Evolutionary conservation across 2,888 invertebrate genomes (phyloP), one percentile per base, ranked within the genome.

Genomic region (Willowsia nigromaculata): DNA sequence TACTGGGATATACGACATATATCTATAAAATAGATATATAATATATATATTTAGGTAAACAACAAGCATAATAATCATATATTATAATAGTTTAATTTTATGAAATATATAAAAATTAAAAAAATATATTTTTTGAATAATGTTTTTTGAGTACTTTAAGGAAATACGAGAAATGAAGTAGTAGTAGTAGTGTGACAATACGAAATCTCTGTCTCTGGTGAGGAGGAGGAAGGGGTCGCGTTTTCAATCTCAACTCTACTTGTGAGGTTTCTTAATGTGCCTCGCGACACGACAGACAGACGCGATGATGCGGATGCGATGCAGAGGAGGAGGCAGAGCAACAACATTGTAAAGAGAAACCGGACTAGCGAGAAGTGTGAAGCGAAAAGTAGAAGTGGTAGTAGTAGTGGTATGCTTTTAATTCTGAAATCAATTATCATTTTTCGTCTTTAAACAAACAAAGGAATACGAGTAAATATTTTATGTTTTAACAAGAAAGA

Each of bases 151-250:
- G 76, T 76, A 76, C 76, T 76, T 76, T 76, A 53, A 76, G 76
- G 50, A 76, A 76, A 76, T 76, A 76, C 76, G 76, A 76, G 76
- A 76, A 76, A 76, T 76, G 76, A 50, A 76, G 76, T 50, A 74
- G 74, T 47, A 50, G 47, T 53, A 50, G 76, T 76, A 76, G 76
- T 76, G 76, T 76, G 76, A 76, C 76, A 76, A 76, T 71, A 76
- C 76, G 76, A 76, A 76, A 76, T 76, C 76, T 76, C 76, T 76
- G 76, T 30, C 76, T 76, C 76, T 76, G 76, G 76, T 76, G 76
- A 76, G 76, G 76, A 76, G 76, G 76, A 76, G 74, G 76, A 76
- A 53, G 76, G 76, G 76, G 76, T 76, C 76, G 76, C 50, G 76
- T 76, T 76, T 71, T 71, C 71, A 71, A 22, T 50, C 76, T 50